These are phyloP conservation scores for Imbricaverruca yamaguchii DNA, from an alignment of 2,888 invertebrate species.

Conservation along the genomic window DNA sequence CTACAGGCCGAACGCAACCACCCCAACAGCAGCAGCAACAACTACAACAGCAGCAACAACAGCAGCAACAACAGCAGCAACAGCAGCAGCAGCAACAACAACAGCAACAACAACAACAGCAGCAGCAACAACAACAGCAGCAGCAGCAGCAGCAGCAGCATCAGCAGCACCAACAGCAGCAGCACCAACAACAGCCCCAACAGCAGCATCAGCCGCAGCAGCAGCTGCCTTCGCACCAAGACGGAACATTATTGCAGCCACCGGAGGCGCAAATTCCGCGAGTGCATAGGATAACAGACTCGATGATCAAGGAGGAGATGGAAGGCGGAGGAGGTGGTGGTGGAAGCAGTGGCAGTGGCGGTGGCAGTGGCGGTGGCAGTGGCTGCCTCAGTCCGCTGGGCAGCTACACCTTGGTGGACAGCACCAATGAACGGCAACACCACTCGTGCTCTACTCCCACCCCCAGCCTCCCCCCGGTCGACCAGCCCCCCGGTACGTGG, in stretches of 20 bases:
- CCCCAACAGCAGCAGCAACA: neutral
- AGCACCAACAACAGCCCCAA: neutral
- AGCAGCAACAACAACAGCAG: neutral
- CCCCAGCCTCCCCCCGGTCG: neutral
- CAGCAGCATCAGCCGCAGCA: conserved; percentile 4
- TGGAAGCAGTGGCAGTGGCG: conserved; percentile 2
- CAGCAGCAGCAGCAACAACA: neutral
- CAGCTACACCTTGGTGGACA: neutral
- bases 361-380: conserved; percentile 2
- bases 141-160: neutral
- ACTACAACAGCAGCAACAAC: neutral
- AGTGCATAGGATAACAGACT: conserved; percentile 1
- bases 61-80: neutral
- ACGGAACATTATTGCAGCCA: neutral
- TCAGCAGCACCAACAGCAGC: neutral
- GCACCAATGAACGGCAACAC: neutral
- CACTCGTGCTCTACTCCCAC: neutral
- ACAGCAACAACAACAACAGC: neutral
- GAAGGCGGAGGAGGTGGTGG: conserved; percentile 16
- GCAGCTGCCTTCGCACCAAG: too few relatives aligned
- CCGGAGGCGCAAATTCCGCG: neutral
- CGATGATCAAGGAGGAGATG: conserved; percentile 18
- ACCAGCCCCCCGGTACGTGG: conserved; percentile 7
- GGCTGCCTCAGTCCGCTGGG: conserved; percentile 6
- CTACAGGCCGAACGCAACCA: neutral